Conservation (phyloP, 2,888 invertebrate species). For the Ochropacha duplaris region DNA sequence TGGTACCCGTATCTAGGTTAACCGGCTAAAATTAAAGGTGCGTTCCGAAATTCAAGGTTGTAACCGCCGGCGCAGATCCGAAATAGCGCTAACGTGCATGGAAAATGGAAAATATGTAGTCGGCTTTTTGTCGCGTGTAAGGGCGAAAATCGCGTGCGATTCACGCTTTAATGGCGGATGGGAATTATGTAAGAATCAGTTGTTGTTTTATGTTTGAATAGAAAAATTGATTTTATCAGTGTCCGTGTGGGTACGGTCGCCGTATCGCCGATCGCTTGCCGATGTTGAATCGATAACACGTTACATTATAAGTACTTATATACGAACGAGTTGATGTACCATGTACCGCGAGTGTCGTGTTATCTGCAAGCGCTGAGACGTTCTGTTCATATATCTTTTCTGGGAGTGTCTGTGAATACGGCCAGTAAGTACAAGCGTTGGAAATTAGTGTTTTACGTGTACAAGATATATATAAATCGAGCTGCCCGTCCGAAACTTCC, state of each 20-base stretch:
- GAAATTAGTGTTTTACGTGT: conserved; percentile 31
- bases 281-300: conserved; percentile 27
- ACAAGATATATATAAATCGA: conserved; percentile 70
- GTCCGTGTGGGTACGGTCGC: conserved; percentile 30
- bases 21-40: conserved; percentile 82
- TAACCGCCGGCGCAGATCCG: conserved; percentile 75
- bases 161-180: conserved; percentile 64
- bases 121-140: conserved; percentile 50
- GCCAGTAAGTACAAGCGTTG: conserved; percentile 67
- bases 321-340: too few species aligned
- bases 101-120: conserved; percentile 64
- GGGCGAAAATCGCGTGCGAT: conserved; percentile 63
- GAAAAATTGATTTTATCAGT: conserved; percentile 29
- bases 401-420: conserved; percentile 50
- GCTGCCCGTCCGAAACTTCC: conserved; percentile 29
- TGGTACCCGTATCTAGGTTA: conserved; percentile 80
- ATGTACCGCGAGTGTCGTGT: conserved; percentile 21
- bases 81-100: conserved; percentile 72
- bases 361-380: neutral
- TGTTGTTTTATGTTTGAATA: conserved; percentile 60
- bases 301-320: too few species aligned
- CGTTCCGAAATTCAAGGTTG: conserved; percentile 79
- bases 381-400: conserved; percentile 30
- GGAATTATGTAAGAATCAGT: conserved; percentile 76
- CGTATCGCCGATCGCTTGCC: conserved; percentile 15